Percentiles rank a stretch among this genome's conserved stretches.
These are phyloP conservation scores for Phymastichus coffea DNA, from an alignment of 1,140 invertebrate genomes.

Conservation along the genomic window DNA sequence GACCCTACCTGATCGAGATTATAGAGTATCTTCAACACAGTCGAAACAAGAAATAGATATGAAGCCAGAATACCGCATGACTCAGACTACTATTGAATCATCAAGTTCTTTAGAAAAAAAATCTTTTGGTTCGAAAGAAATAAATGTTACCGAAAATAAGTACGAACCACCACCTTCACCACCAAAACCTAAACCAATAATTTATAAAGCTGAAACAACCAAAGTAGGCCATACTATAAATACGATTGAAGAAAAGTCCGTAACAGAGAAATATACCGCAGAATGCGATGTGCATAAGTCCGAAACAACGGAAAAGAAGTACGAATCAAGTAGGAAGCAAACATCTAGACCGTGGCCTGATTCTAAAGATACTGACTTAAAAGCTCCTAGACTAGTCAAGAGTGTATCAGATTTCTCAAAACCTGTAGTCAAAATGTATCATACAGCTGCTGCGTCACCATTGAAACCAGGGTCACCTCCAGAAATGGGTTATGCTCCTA, in stretches of 20 bases:
- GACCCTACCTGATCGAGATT: conserved; percentile 43
- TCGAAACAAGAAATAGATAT: conserved; percentile 43
- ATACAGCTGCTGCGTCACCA: conserved; percentile 28
- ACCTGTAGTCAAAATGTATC: conserved; percentile 37
- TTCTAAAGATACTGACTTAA: conserved; percentile 54
- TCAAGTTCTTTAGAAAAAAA: conserved; percentile 45
- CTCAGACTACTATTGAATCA: conserved; percentile 47
- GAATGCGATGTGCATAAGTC: conserved; percentile 46
- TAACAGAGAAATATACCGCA: conserved; percentile 44
- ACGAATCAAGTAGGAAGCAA: conserved; percentile 50
- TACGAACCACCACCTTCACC: conserved; percentile 33
- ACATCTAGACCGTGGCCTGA: conserved; percentile 46
- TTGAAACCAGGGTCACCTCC: conserved; percentile 66
- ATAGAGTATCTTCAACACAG: conserved; percentile 45
- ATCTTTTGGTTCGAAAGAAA: conserved; percentile 46
- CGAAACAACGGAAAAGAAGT: conserved; percentile 47
- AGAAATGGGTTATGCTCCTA: conserved; percentile 64
- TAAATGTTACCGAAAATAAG: conserved; percentile 38
- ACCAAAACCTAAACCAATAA: conserved; percentile 39
- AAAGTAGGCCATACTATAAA: conserved; percentile 55
- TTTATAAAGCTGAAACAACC: conserved; percentile 54
- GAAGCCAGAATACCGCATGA: conserved; percentile 41
- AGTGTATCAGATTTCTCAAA: conserved; percentile 42
- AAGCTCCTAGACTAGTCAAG: conserved; percentile 58
- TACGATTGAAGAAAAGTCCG: conserved; percentile 44